Percentiles rank a stretch among this genome's conserved stretches.
phyloP scores from a whole-genome alignment of 2,888 invertebrate species.

The Lepas anatifera region DNA sequence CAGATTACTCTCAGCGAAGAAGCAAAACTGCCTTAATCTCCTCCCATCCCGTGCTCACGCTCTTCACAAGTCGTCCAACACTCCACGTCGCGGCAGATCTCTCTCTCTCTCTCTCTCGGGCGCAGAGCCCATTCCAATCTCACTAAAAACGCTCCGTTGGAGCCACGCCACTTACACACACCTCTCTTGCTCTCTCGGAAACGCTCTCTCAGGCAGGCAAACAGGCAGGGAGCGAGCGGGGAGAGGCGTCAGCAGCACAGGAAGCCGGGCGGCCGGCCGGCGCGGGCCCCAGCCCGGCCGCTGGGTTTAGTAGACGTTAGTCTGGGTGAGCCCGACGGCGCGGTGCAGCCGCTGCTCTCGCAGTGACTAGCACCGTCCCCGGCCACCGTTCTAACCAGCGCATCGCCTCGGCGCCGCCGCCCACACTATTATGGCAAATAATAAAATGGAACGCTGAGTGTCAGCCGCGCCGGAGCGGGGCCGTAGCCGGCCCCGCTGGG shows the following conservation, averaged over 20 bases:
- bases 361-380: slow-evolving; percentile 1
- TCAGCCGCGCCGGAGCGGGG: neutral
- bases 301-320: slow-evolving; percentile 4
- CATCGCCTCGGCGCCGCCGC: neutral
- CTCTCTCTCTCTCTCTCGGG: too few relatives aligned
- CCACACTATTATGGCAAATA: slow-evolving; percentile 4
- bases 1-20: neutral
- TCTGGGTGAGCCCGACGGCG: neutral
- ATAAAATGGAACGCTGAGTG: neutral
- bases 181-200: too few relatives aligned
- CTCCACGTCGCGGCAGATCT: too few relatives aligned
- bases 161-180: too few relatives aligned
- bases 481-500: neutral
- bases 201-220: too few relatives aligned
- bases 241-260: neutral
- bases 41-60: too few relatives aligned
- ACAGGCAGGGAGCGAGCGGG: too few relatives aligned
- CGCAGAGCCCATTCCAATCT: too few relatives aligned
- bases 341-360: neutral
- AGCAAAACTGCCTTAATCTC: too few relatives aligned
- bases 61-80: too few relatives aligned
- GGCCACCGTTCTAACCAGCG: neutral
- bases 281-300: neutral
- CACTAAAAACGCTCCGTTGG: too few relatives aligned
- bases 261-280: neutral